phyloP scores from a whole-genome alignment of 1,140 invertebrate species.

The Luehdorfia chinensis region DNA sequence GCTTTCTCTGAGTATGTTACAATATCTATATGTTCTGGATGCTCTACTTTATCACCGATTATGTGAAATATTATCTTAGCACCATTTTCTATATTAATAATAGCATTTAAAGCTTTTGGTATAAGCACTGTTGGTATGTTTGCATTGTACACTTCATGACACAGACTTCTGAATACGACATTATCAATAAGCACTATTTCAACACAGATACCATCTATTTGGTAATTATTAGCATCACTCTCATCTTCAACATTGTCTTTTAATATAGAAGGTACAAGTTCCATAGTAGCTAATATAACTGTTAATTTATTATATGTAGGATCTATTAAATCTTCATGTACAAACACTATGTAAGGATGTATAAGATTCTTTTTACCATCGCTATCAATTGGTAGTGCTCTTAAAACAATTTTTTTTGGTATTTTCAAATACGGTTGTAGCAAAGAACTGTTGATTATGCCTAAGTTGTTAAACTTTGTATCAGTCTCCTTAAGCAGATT shows the following conservation, averaged over 20 bases:
- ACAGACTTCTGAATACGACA: conserved; percentile 58
- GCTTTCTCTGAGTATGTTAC: conserved; percentile 68
- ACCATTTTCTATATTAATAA: conserved; percentile 65
- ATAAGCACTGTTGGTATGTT: conserved; percentile 67
- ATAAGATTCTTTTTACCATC: conserved; percentile 68
- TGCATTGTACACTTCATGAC: conserved; percentile 58
- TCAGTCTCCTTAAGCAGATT: conserved; percentile 32
- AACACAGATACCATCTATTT: conserved; percentile 59
- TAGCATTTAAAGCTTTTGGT: conserved; percentile 61
- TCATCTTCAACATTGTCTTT: conserved; percentile 38
- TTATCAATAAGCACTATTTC: conserved; percentile 63
- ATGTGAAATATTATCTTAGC: conserved; percentile 62
- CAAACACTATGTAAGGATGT: conserved; percentile 66
- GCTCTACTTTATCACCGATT: conserved; percentile 50
- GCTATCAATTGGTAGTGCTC: conserved; percentile 59
- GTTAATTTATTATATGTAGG: conserved; percentile 48
- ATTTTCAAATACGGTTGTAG: conserved; percentile 51
- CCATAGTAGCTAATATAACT: conserved; percentile 60
- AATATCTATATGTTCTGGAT: conserved; percentile 78
- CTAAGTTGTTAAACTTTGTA: conserved; percentile 52
- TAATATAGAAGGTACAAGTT: conserved; percentile 52
- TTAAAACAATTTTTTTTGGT: conserved; percentile 46
- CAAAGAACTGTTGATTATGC: conserved; percentile 51
- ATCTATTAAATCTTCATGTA: conserved; percentile 59
- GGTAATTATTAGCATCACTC: conserved; percentile 35